A percentile compares a stretch with the other conserved stretches of the same genome.
Evolutionary conservation across 2,888 invertebrate genomes (phyloP).

Genomic region (Mesorhabditis spiculigera): DNA sequence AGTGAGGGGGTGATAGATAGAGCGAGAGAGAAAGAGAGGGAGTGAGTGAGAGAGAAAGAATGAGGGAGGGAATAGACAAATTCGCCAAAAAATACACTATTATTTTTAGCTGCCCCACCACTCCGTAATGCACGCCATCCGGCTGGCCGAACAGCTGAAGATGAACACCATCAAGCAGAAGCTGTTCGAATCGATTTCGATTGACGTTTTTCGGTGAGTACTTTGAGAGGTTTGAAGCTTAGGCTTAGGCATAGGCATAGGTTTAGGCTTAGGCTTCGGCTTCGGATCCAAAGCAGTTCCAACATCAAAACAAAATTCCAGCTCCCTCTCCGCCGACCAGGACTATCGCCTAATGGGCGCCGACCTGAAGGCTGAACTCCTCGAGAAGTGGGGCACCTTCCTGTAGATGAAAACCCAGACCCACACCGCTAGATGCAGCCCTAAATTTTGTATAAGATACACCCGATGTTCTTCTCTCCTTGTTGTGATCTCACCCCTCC

Average conservation of each 20-base stretch:
- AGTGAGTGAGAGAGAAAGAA: slow-evolving; percentile 6
- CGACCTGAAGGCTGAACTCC: slow-evolving; percentile 31
- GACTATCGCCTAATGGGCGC: slow-evolving; percentile 26
- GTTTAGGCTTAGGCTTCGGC: no score
- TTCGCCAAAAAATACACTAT: background rate
- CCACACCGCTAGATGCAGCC: background rate
- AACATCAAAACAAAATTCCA: slow-evolving; percentile 11
- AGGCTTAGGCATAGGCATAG: no score
- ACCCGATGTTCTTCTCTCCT: background rate
- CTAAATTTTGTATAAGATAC: background rate
- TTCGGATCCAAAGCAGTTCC: no score
- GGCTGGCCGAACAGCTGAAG: slow-evolving; percentile 25
- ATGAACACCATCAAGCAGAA: slow-evolving; percentile 17
- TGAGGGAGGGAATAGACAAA: background rate
- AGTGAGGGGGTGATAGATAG: no score
- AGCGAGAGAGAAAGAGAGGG: no score
- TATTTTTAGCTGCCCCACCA: slow-evolving; percentile 22
- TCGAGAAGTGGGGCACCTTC: slow-evolving; percentile 36
- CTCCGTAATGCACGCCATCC: slow-evolving; percentile 30
- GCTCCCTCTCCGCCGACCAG: slow-evolving; percentile 22
- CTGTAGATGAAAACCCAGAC: slow-evolving; percentile 15
- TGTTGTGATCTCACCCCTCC: background rate
- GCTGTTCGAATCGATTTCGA: slow-evolving; percentile 26
- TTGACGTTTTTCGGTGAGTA: slow-evolving; percentile 27
- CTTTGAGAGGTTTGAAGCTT: background rate